These are phyloP conservation scores for Hemibates koningsi DNA, from an alignment of 2,113 vertebrate genomes.

Conservation along the genomic window DNA sequence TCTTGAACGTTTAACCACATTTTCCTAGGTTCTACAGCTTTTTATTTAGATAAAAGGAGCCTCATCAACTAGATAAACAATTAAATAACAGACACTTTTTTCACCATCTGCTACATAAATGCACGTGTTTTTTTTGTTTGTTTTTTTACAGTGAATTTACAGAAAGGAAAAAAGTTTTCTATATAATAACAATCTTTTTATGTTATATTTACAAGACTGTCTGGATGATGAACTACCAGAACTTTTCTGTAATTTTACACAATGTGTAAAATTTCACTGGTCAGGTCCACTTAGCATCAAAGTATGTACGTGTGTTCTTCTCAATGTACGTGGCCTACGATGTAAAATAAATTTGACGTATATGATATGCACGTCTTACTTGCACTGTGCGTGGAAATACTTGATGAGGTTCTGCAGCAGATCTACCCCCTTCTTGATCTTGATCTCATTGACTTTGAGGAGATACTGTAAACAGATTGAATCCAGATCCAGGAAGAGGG, in stretches of 20 bases:
- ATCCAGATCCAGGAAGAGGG: neutral
- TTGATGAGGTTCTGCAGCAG: slow-evolving; percentile 98
- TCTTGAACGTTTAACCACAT: neutral
- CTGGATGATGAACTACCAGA: neutral
- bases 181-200: neutral
- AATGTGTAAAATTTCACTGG: neutral
- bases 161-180: neutral
- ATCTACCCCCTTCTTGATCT: slow-evolving; percentile 98
- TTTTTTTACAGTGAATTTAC: neutral
- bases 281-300: neutral
- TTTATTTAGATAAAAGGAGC: neutral
- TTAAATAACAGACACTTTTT: neutral
- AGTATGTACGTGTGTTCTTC: neutral
- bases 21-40: accelerated
- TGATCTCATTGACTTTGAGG: slow-evolving; percentile 98
- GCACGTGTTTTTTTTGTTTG: accelerated
- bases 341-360: neutral
- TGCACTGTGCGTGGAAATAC: slow-evolving; percentile 95
- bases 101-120: neutral
- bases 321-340: neutral
- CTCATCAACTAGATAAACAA: neutral
- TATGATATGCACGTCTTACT: slow-evolving; percentile 49
- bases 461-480: slow-evolving; percentile 67
- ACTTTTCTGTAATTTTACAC: neutral
- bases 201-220: neutral